A percentile compares a stretch with the other conserved stretches of the same genome.
phyloP scores from a whole-genome alignment of 2,888 invertebrate species.

The Saturnia japonica region DNA sequence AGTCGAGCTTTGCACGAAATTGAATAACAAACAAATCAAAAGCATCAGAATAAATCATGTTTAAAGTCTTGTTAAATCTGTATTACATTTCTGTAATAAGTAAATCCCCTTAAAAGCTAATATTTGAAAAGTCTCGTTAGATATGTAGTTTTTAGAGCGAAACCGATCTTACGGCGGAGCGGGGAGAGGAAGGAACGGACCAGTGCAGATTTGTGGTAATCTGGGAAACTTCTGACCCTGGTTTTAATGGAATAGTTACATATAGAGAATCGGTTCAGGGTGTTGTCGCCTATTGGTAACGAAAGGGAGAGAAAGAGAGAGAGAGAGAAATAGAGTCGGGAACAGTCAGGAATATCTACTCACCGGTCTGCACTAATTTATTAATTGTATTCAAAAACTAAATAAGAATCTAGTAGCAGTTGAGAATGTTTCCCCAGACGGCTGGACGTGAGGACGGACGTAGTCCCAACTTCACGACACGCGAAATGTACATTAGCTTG shows the following conservation, averaged over 20 bases:
- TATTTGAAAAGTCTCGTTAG: neutral
- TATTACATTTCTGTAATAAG: neutral
- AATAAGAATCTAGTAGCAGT: neutral
- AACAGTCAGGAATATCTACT: neutral
- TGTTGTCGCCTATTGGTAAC: neutral
- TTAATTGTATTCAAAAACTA: neutral
- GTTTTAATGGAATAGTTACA: neutral
- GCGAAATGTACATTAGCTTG: neutral
- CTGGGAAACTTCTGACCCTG: neutral
- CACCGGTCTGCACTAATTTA: neutral
- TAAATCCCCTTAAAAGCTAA: neutral
- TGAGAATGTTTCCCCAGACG: neutral
- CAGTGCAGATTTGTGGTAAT: too few relatives aligned
- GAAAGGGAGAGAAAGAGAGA: too few relatives aligned
- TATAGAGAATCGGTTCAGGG: neutral
- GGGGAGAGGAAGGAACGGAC: too few relatives aligned
- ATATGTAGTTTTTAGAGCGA: neutral
- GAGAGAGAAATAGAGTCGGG: too few relatives aligned
- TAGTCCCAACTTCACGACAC: neutral
- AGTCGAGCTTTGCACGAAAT: too few relatives aligned
- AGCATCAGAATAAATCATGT: neutral
- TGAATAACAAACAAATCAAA: too few relatives aligned
- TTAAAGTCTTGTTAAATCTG: neutral
- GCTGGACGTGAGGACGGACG: too few relatives aligned
- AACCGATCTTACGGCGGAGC: neutral